A percentile compares a stretch with the other conserved stretches of the same genome.
phyloP scores from a whole-genome alignment of 2,888 invertebrate species.

The Drosophila subquinaria region DNA sequence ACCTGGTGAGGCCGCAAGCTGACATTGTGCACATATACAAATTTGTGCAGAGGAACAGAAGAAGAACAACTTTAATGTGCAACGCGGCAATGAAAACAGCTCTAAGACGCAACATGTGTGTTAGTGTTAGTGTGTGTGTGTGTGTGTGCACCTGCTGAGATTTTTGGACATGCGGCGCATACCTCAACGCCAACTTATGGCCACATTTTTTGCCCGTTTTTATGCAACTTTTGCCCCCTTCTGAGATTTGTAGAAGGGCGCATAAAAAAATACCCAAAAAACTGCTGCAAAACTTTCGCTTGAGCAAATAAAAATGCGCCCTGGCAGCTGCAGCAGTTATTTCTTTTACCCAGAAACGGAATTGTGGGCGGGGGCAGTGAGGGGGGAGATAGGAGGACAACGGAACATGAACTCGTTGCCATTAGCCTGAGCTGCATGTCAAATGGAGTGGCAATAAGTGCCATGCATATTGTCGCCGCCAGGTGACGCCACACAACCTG shows the following conservation, averaged over 20 bases:
- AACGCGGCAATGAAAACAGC: conserved; percentile 39
- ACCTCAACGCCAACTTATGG: conserved; percentile 61
- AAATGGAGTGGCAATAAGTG: conserved; percentile 81
- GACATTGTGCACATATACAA: conserved; percentile 34
- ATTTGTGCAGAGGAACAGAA: conserved; percentile 4
- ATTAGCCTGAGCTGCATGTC: conserved; percentile 61
- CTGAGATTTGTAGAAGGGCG: conserved; percentile 29
- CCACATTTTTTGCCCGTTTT: conserved; percentile 50
- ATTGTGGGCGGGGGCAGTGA: background rate
- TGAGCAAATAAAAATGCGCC: conserved; percentile 57
- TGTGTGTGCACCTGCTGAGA: conserved; percentile 52
- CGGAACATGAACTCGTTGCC: conserved; percentile 15
- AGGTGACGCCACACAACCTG: conserved; percentile 59
- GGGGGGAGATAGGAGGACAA: background rate
- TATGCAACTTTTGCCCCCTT: conserved; percentile 41
- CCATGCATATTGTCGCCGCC: conserved; percentile 73
- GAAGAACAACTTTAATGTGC: conserved; percentile 41
- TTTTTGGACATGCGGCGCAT: conserved; percentile 65
- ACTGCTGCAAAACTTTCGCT: conserved; percentile 47
- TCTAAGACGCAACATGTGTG: conserved; percentile 44
- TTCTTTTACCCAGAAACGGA: background rate
- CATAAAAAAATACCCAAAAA: conserved; percentile 36
- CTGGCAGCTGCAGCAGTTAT: conserved; percentile 45
- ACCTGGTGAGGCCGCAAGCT: conserved; percentile 41
- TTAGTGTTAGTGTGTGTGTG: conserved; percentile 14